Conservation (phyloP, 2,113 vertebrate genomes). For the Cathartes aura region DNA sequence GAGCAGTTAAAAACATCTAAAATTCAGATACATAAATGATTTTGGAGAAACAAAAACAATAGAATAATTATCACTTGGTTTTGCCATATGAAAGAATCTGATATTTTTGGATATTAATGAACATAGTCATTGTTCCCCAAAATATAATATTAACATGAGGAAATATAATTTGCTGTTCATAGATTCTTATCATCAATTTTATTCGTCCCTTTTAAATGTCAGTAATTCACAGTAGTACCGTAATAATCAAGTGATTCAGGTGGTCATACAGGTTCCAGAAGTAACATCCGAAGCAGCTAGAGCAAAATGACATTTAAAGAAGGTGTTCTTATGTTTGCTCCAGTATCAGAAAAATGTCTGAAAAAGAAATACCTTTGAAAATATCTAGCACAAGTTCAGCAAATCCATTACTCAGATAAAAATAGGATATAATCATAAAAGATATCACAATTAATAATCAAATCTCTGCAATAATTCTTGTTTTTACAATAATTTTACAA, state of each 20-base stretch:
- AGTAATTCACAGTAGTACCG: not conserved
- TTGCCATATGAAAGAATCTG: not conserved
- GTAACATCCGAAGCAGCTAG: not conserved
- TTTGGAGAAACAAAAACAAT: not conserved
- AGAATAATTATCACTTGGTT: not conserved
- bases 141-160: not conserved
- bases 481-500: not conserved
- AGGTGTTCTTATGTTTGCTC: not conserved
- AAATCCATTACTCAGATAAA: not conserved
- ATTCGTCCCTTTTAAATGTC: not conserved
- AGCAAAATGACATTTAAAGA: not conserved
- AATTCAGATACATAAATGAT: not conserved
- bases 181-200: not conserved
- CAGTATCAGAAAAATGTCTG: not conserved
- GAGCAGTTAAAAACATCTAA: not conserved
- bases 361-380: not conserved
- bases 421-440: not conserved
- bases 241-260: not conserved
- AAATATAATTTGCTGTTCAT: not conserved
- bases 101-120: not conserved
- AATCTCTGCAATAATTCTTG: not conserved
- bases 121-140: not conserved
- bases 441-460: not conserved
- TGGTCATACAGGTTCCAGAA: not conserved
- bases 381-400: not conserved